phyloP scores from a whole-genome alignment of 2,888 invertebrate genomes.

The Deilephila elpenor region DNA sequence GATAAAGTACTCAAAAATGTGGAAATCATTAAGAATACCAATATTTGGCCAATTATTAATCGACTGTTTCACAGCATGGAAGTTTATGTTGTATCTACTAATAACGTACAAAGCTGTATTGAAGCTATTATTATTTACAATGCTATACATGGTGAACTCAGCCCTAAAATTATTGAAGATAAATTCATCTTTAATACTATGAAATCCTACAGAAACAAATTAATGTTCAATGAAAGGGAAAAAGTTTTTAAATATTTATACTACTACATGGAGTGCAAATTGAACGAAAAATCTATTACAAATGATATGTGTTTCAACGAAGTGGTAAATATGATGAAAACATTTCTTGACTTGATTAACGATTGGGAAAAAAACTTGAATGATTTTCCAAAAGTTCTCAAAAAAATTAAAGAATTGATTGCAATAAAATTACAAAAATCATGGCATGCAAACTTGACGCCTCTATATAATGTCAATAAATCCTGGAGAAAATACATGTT shows the following conservation, averaged over 20 bases:
- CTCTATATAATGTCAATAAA: conserved; percentile 60
- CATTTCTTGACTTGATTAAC: conserved; percentile 50
- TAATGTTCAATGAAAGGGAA: conserved; percentile 53
- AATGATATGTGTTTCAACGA: conserved; percentile 50
- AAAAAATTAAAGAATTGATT: conserved; percentile 54
- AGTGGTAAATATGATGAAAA: conserved; percentile 41
- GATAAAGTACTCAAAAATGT: conserved; percentile 55
- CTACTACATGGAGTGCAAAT: conserved; percentile 43
- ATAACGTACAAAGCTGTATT: conserved; percentile 59
- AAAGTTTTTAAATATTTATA: conserved; percentile 63
- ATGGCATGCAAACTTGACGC: conserved; percentile 47
- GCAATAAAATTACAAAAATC: conserved; percentile 49
- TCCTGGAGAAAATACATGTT: conserved; percentile 65
- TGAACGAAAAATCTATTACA: conserved; percentile 42
- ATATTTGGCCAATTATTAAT: conserved; percentile 64
- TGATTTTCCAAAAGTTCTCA: conserved; percentile 49
- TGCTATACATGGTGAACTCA: conserved; percentile 51
- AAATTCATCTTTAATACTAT: conserved; percentile 61
- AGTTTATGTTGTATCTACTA: conserved; percentile 64
- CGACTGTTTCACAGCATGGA: conserved; percentile 69
- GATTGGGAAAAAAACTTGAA: conserved; percentile 63
- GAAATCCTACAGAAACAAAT: conserved; percentile 45
- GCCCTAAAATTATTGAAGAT: conserved; percentile 61
- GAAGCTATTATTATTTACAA: conserved; percentile 62
- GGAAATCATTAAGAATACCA: conserved; percentile 51